Evolutionary conservation across 2,113 vertebrate species (phyloP), one percentile per base, ranked within the genome.

Genomic region (Saguinus midas): DNA sequence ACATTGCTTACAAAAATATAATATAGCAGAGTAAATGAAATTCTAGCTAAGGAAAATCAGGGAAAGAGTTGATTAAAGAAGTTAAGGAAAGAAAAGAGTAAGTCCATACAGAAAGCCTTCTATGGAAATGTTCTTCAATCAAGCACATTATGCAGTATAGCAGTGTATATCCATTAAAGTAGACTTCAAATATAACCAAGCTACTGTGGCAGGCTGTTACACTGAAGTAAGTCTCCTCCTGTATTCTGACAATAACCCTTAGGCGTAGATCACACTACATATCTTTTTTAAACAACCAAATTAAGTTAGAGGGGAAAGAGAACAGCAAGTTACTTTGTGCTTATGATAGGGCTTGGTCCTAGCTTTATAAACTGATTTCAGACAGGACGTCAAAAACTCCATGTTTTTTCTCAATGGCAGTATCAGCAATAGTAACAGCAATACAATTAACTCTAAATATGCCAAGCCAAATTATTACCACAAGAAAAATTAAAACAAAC

Each of bases 271-370:
- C 58, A 27, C 29, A 35, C n/a, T 66, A 18, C 61, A 35, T 50
- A 55, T 50, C 58, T 75, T 92, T 86, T 32, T 40, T 87, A 94
- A 87, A 82, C 68, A 93, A 94, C 18, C 16, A 61, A 57, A 93
- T 86, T 92, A 90, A 76, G 85, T 88, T 81, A 83, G 58, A 94
- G 76, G 55, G 37, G n/a, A 75, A 61, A 66, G 48, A 64, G 73
- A 82, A 73, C 40, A 64, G 57, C 70, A 35, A 7, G n/a, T 84
- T 89, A 80, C 64, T 87, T 7, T 50, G 75, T 70, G 86, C 55
- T 79, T 70, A 57, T 78, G 45, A 40, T 11, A 40, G 50, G 43
- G 17, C 50, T 85, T 83, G 61, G 52, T 55, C 58, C 45, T 20
- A 48, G n/a, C 11, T 78, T 90, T 86, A 68, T 10, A 92, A 83